Evolutionary conservation across 2,113 vertebrate genomes (phyloP).

Genomic region (Dromiciops gliroides): DNA sequence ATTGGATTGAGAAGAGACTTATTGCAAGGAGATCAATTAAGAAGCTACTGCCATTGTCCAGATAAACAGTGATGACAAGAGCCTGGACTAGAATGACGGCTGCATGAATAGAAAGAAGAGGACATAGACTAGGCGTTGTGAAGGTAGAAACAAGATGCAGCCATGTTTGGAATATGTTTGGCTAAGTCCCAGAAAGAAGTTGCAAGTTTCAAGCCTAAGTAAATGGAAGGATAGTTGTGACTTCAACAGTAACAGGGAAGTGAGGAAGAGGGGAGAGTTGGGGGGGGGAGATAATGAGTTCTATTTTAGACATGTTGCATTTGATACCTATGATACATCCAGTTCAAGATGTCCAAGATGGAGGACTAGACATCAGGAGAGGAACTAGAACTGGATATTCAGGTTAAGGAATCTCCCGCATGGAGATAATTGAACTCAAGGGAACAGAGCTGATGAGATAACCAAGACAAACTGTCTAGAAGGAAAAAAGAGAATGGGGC

Average conservation of each 20-base stretch:
- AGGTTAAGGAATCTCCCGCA: too few relatives aligned
- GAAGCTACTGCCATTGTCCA: background rate
- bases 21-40: background rate
- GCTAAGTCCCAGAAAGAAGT: background rate
- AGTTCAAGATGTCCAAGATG: background rate
- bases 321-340: background rate
- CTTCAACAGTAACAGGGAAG: background rate
- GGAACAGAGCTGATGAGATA: background rate
- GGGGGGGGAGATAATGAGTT: background rate
- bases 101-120: too few relatives aligned
- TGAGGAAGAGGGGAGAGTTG: background rate
- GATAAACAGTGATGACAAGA: background rate
- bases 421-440: background rate
- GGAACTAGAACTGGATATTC: too few relatives aligned
- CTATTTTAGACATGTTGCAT: background rate
- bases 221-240: too few relatives aligned
- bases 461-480: background rate
- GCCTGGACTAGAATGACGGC: too few relatives aligned
- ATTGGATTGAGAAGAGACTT: background rate
- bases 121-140: too few relatives aligned
- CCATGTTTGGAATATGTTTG: background rate
- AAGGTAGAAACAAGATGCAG: background rate
- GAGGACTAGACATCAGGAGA: too few relatives aligned
- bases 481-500: background rate
- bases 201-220: background rate